Percentiles rank a stretch among this genome's conserved stretches.
These are phyloP conservation scores for Pristionchus exspectatus DNA, from an alignment of 2,888 invertebrate species.

Conservation along the genomic window DNA sequence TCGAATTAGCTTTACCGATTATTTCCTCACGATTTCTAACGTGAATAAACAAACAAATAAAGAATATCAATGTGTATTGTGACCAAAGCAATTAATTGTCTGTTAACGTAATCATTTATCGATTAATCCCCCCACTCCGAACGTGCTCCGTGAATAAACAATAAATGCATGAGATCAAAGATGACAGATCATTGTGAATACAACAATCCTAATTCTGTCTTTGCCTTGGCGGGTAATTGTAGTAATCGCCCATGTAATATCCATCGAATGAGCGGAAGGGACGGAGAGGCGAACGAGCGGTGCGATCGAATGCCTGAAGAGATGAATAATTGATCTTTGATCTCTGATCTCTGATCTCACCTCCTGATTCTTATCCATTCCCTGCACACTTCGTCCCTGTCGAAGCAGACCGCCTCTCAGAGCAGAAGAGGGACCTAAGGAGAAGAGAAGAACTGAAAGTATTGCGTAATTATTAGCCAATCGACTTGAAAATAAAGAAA, in stretches of 20 bases:
- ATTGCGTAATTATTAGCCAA: not conserved
- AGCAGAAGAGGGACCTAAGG: not conserved
- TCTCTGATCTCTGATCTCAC: conserved; percentile 4
- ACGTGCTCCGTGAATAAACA: no score
- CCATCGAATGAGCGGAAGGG: not conserved
- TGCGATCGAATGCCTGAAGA: not conserved
- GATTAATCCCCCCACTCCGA: no score
- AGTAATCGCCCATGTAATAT: not conserved
- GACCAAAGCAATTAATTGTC: no score
- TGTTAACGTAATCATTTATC: no score
- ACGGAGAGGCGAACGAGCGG: not conserved
- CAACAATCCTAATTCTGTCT: no score
- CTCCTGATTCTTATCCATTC: not conserved
- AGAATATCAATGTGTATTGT: no score
- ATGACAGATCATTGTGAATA: no score
- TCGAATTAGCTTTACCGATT: no score
- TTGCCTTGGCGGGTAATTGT: not conserved
- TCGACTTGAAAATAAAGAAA: not conserved
- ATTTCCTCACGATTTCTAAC: no score
- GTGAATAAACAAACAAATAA: no score
- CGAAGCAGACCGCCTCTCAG: not conserved
- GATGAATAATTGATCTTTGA: not conserved
- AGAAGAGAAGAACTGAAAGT: not conserved
- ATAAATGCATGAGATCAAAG: no score
- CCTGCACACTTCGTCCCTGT: not conserved